A percentile compares a stretch with the other conserved stretches of the same genome.
These are phyloP conservation scores for Pelochelys cantorii DNA, from an alignment of 2,797 vertebrate genomes.

Conservation along the genomic window DNA sequence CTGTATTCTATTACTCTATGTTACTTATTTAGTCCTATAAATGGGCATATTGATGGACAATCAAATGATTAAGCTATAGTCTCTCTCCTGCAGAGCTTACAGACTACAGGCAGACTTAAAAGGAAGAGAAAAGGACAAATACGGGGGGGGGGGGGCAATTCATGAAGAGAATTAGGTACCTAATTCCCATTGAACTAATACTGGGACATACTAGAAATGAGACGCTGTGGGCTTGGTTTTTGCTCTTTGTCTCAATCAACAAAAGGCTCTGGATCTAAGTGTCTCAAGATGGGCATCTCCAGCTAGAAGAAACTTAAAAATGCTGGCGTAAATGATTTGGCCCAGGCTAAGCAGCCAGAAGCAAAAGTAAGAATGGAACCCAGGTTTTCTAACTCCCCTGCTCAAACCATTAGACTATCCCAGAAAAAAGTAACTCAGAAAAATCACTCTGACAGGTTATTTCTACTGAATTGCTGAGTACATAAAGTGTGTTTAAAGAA, in stretches of 20 bases:
- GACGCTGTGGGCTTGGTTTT: conserved; percentile 9
- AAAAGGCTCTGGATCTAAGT: background rate
- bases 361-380: conserved; percentile 23
- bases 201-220: background rate
- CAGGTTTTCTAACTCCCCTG: conserved; percentile 37
- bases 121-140: background rate
- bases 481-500: conserved; percentile 71
- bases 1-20: conserved; percentile 14
- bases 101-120: background rate
- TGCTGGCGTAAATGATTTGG: background rate
- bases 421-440: conserved; percentile 59
- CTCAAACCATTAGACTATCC: conserved; percentile 51
- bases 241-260: conserved; percentile 11
- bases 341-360: conserved; percentile 29
- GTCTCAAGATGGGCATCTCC: conserved; percentile 43
- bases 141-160: background rate
- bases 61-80: background rate
- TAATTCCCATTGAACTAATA: background rate
- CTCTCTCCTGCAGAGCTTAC: background rate
- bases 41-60: background rate
- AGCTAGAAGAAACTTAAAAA: conserved; percentile 36
- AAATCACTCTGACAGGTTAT: conserved; percentile 68
- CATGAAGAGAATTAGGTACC: background rate
- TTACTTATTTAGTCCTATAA: conserved; percentile 4
- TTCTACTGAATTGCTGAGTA: conserved; percentile 71